Percentiles rank a stretch among this genome's conserved stretches.
Evolutionary conservation across 2,888 invertebrate genomes (phyloP).

Genomic region (Oscheius sp.): DNA sequence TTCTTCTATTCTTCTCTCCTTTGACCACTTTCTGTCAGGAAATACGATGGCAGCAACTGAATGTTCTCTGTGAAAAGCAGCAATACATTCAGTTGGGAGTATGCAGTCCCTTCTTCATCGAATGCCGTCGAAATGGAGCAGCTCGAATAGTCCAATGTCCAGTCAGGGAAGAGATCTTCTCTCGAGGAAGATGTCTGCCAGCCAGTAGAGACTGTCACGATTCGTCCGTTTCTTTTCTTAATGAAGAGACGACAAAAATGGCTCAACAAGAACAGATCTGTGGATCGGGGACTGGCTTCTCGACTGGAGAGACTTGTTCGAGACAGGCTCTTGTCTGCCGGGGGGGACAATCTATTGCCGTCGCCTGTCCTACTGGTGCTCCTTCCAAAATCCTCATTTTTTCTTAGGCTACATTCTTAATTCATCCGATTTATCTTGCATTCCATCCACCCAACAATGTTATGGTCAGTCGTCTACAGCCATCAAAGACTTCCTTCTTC

Average conservation of each 20-base stretch:
- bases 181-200: background rate
- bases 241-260: slow-evolving; percentile 10
- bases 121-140: background rate
- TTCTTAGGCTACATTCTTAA: background rate
- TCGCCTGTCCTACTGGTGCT: slow-evolving; percentile 11
- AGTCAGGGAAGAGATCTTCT: slow-evolving; percentile 11
- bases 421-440: background rate
- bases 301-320: background rate
- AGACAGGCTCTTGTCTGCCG: slow-evolving; percentile 16
- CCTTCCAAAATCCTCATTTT: background rate
- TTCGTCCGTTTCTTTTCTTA: slow-evolving; percentile 4
- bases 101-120: slow-evolving; percentile 2
- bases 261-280: background rate
- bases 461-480: background rate
- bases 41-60: too few species aligned
- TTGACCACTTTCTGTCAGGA: too few species aligned
- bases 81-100: background rate
- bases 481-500: slow-evolving; percentile 3
- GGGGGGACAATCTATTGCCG: background rate
- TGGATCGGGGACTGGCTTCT: background rate
- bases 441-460: background rate
- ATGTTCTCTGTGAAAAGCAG: background rate
- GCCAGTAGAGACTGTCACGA: slow-evolving; percentile 11
- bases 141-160: slow-evolving; percentile 22
- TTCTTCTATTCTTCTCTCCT: too few species aligned